These are phyloP conservation scores for Cancer borealis DNA, from an alignment of 2,888 invertebrate species.

Conservation along the genomic window DNA sequence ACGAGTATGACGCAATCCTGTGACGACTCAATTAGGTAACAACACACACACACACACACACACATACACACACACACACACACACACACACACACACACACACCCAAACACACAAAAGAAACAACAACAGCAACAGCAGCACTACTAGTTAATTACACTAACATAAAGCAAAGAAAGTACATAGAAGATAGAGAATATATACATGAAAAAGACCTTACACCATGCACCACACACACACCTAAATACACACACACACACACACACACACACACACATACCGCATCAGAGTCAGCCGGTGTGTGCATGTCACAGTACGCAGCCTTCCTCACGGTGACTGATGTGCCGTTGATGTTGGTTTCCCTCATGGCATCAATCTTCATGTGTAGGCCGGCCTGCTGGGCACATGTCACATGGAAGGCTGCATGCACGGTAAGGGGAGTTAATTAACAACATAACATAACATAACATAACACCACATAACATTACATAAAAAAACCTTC, in stretches of 20 bases:
- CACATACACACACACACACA: too few species aligned
- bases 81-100: too few species aligned
- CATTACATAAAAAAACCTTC: too few species aligned
- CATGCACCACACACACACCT: background rate
- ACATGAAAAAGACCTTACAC: background rate
- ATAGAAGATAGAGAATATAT: too few species aligned
- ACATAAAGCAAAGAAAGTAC: too few species aligned
- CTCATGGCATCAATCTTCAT: constrained; percentile 98
- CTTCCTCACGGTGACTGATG: constrained; percentile 92
- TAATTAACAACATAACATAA: background rate
- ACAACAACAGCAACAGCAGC: too few species aligned
- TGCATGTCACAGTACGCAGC: constrained; percentile 98
- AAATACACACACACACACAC: background rate
- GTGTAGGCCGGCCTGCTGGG: constrained; percentile 95
- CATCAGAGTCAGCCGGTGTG: constrained; percentile 86
- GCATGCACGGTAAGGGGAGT: constrained; percentile 49
- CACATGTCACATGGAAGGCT: constrained; percentile 99
- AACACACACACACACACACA: too few species aligned
- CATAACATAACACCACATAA: too few species aligned
- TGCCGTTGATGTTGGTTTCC: constrained; percentile 83
- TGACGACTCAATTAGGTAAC: too few species aligned
- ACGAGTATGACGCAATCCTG: too few species aligned
- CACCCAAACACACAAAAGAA: too few species aligned
- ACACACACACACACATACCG: constrained; percentile 68
- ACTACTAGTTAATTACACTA: too few species aligned